Evolutionary conservation across 2,797 vertebrate species (phyloP).

Genomic region (Buphagus erythrorhynchus): DNA sequence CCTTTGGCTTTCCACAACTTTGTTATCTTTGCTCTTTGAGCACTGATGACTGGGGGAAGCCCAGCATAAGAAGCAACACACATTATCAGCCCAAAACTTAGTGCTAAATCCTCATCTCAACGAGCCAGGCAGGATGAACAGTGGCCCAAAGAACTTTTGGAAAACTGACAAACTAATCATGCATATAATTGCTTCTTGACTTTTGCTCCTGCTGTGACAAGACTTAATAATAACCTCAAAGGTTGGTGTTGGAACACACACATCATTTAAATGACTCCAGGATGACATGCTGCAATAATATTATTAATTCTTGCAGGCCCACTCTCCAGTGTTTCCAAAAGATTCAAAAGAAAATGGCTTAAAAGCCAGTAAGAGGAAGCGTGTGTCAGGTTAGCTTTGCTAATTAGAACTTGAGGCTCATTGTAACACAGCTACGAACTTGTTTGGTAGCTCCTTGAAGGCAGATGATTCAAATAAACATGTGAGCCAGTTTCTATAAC

Average conservation of each 20-base stretch:
- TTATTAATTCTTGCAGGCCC: neutral
- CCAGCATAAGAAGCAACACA: neutral
- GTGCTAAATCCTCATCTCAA: constrained; percentile 77
- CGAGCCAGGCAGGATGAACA: constrained; percentile 77
- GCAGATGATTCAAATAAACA: constrained; percentile 51
- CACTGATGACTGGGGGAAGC: neutral
- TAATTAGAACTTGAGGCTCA: constrained; percentile 54
- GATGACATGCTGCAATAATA: constrained; percentile 15
- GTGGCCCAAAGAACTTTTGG: constrained; percentile 78
- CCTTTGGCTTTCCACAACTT: neutral
- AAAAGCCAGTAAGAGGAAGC: constrained; percentile 6
- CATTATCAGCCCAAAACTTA: neutral
- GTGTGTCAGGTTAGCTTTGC: constrained; percentile 40
- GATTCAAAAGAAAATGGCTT: constrained; percentile 35
- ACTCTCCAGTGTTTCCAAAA: neutral
- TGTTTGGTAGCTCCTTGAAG: constrained; percentile 35
- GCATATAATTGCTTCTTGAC: constrained; percentile 95
- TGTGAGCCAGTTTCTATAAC: neutral
- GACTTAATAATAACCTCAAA: constrained; percentile 62
- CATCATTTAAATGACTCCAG: constrained; percentile 38
- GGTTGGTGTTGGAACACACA: constrained; percentile 40
- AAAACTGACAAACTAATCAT: constrained; percentile 91
- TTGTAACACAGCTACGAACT: neutral
- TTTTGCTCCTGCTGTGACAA: constrained; percentile 71
- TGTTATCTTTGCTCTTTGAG: neutral